Evolutionary conservation across 1,140 invertebrate genomes (phyloP).

Genomic region (Ceratoteleas bidentatus): DNA sequence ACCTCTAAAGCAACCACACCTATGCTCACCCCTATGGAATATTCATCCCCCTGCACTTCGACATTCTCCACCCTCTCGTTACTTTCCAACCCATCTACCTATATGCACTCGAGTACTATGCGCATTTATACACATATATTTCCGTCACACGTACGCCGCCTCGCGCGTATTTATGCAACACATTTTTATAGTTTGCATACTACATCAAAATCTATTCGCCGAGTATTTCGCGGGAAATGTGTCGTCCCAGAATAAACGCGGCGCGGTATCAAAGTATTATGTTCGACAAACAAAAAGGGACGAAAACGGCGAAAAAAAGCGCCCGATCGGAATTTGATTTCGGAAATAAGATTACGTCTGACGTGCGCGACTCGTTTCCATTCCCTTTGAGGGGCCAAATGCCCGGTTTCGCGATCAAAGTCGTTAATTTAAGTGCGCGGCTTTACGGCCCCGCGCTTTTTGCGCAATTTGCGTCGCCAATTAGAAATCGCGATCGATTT

Average conservation of each 20-base stretch:
- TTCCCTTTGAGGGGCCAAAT: conserved; percentile 8
- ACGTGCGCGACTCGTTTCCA: not conserved
- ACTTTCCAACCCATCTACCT: conserved; percentile 64
- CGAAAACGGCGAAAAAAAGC: no score
- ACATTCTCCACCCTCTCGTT: conserved; percentile 62
- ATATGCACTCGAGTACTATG: conserved; percentile 57
- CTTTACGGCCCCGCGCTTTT: not conserved
- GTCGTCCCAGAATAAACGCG: conserved; percentile 29
- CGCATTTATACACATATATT: conserved; percentile 57
- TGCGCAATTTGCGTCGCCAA: no score
- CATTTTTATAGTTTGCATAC: conserved; percentile 55
- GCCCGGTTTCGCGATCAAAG: not conserved
- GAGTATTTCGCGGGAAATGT: conserved; percentile 37
- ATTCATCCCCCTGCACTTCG: conserved; percentile 64
- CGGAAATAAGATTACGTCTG: conserved; percentile 25
- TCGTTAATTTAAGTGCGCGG: conserved; percentile 4
- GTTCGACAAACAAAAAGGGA: no score
- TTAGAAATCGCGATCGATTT: no score
- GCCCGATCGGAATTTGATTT: conserved; percentile 36
- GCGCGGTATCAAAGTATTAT: no score
- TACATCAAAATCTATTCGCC: conserved; percentile 51
- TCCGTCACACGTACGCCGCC: conserved; percentile 36
- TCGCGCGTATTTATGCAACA: conserved; percentile 52
- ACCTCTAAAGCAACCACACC: conserved; percentile 71
- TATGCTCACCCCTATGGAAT: conserved; percentile 72